These are phyloP conservation scores for Apotomis capreana DNA, from an alignment of 2,888 invertebrate genomes.

Conservation along the genomic window DNA sequence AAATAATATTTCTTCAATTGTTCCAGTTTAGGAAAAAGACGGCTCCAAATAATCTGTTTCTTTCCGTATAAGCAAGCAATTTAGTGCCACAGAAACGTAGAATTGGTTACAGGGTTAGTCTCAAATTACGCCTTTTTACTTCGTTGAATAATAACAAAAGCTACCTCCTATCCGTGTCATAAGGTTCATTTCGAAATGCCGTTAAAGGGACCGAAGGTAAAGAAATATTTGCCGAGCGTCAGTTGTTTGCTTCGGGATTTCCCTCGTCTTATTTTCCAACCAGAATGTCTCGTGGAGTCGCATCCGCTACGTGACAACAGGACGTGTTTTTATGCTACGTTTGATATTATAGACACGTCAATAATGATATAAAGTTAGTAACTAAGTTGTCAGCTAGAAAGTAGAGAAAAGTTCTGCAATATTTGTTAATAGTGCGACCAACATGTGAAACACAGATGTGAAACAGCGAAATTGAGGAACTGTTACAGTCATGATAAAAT, in stretches of 20 bases:
- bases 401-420: no score
- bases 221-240: constrained; percentile 3
- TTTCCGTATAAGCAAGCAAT: not conserved
- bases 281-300: not conserved
- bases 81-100: constrained; percentile 7
- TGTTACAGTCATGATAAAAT: no score
- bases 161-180: not conserved
- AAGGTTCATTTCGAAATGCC: not conserved
- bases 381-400: not conserved
- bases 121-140: constrained; percentile 1
- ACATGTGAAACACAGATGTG: no score
- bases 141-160: not conserved
- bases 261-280: constrained; percentile 15
- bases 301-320: not conserved
- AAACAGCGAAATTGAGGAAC: no score
- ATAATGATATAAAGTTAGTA: not conserved
- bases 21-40: not conserved
- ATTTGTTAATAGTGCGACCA: no score
- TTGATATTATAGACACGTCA: not conserved
- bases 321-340: not conserved
- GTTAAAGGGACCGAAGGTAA: not conserved
- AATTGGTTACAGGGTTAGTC: constrained; percentile 3
- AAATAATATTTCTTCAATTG: not conserved
- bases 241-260: constrained; percentile 16
- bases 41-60: not conserved